phyloP scores from a whole-genome alignment of 2,113 vertebrate genomes.

The Antigone vipio region DNA sequence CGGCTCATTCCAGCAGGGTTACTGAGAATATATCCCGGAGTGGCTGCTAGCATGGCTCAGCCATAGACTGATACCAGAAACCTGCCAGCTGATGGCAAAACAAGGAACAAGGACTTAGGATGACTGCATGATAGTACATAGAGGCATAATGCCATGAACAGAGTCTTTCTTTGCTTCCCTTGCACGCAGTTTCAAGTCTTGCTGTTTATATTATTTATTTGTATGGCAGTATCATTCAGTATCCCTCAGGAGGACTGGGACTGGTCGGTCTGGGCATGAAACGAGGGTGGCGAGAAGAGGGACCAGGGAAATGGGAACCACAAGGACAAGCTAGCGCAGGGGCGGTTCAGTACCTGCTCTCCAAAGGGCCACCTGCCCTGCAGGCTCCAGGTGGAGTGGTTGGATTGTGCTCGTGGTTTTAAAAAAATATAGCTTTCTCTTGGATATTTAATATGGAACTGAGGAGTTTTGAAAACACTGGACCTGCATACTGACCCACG shows the following conservation, averaged over 20 bases:
- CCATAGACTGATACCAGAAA: background rate
- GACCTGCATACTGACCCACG: background rate
- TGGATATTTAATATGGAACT: background rate
- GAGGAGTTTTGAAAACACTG: background rate
- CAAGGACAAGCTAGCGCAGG: background rate
- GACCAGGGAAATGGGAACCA: background rate
- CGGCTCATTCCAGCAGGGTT: accelerated
- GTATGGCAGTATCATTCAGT: background rate
- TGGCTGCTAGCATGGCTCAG: background rate
- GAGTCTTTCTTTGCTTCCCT: background rate
- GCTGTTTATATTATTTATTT: background rate
- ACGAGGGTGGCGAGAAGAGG: background rate
- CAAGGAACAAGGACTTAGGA: background rate
- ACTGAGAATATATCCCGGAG: background rate
- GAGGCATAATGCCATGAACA: background rate
- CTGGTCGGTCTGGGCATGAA: background rate
- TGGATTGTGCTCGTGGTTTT: background rate
- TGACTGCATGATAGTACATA: background rate
- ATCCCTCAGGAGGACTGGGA: background rate
- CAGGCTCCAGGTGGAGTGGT: background rate
- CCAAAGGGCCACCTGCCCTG: background rate
- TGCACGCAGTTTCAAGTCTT: background rate
- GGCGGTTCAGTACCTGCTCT: background rate
- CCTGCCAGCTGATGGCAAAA: background rate
- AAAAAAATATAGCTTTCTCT: background rate